phyloP scores from a whole-genome alignment of 2,113 vertebrate genomes.

The Sinocyclocheilus anshuiensis region DNA sequence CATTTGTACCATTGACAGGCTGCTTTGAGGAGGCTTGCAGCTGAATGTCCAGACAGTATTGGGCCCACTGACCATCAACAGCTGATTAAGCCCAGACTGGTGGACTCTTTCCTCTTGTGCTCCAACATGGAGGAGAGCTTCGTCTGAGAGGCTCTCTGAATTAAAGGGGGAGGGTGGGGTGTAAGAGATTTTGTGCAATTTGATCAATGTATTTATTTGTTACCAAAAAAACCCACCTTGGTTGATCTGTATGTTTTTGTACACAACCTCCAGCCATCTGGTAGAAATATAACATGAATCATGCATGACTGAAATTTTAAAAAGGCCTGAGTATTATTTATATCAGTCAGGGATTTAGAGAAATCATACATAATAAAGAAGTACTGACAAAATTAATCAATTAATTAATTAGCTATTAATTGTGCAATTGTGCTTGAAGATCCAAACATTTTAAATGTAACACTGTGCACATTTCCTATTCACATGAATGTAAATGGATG shows the following conservation, averaged over 20 bases:
- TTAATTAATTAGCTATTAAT: too few species aligned
- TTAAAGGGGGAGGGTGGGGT: too few species aligned
- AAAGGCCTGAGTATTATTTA: neutral
- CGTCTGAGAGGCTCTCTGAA: slow-evolving; percentile 64
- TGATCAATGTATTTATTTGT: neutral
- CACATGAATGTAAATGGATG: neutral
- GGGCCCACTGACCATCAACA: slow-evolving; percentile 90
- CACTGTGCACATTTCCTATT: neutral
- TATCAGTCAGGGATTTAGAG: neutral
- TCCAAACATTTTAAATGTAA: neutral
- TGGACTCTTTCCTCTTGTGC: slow-evolving; percentile 95
- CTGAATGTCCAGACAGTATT: slow-evolving; percentile 85
- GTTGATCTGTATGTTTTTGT: neutral
- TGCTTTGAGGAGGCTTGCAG: slow-evolving; percentile 87
- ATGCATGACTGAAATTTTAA: neutral
- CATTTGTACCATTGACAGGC: slow-evolving; percentile 75
- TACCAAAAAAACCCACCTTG: neutral
- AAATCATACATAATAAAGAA: too few species aligned
- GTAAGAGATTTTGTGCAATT: neutral
- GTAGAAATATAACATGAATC: neutral
- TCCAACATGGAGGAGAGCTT: slow-evolving; percentile 99
- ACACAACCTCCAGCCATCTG: neutral
- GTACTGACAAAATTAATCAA: neutral
- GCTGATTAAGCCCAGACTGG: slow-evolving; percentile 91
- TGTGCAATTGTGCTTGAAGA: neutral